Conservation (phyloP, 2,797 vertebrate genomes). For the Hipposideros larvatus region DNA sequence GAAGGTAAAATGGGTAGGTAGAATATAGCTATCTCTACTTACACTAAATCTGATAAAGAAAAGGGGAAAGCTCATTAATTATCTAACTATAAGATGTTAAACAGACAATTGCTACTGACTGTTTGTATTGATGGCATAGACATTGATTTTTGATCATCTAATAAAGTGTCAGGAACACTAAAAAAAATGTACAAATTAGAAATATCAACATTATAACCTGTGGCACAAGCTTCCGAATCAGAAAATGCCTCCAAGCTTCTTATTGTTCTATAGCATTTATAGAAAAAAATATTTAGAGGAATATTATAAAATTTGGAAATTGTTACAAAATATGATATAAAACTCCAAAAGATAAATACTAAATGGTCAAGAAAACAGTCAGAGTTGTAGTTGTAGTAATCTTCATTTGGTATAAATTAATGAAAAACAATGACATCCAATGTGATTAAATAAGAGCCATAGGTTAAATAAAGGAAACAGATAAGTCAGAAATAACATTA, state of each 20-base stretch:
- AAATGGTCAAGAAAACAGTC: slow-evolving; percentile 16
- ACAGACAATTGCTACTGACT: background rate
- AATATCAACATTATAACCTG: background rate
- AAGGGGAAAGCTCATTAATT: background rate
- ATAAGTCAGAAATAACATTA: slow-evolving; percentile 17
- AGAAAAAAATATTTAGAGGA: background rate
- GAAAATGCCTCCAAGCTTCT: background rate
- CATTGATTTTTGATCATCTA: background rate
- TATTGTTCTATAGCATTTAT: slow-evolving; percentile 18
- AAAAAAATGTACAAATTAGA: slow-evolving; percentile 35
- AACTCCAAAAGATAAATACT: slow-evolving; percentile 6
- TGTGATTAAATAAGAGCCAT: background rate
- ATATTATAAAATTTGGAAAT: slow-evolving; percentile 1
- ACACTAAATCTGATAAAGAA: slow-evolving; percentile 12
- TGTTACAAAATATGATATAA: background rate
- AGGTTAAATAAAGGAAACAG: slow-evolving; percentile 11
- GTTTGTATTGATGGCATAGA: background rate
- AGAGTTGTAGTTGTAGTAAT: background rate
- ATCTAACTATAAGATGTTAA: background rate
- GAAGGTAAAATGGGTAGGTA: slow-evolving; percentile 13
- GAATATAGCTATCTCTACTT: background rate
- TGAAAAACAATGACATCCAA: background rate
- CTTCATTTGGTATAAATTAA: slow-evolving; percentile 17
- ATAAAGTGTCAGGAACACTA: background rate
- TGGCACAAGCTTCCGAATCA: slow-evolving; percentile 39